A percentile compares a stretch with the other conserved stretches of the same genome.
Conservation (phyloP, 53 echinoderm and acorn worm genomes). For the Echinarachnius parma region DNA sequence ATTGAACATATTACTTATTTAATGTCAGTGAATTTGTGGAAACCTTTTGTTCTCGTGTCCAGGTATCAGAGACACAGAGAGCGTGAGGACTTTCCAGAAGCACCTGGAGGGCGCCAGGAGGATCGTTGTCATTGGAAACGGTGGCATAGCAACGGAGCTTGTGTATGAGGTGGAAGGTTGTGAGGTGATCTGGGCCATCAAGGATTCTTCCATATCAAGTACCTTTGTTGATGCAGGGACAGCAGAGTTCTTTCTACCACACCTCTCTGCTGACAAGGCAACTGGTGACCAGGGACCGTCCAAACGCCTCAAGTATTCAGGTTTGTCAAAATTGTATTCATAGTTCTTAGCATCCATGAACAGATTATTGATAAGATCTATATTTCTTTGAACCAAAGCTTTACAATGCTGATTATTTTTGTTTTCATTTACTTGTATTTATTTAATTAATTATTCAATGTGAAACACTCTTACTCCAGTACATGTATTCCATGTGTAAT, state of each 20-base stretch:
- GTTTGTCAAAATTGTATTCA: slow-evolving; percentile 12
- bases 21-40: neutral
- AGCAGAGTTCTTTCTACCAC: slow-evolving; percentile 83
- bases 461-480: too few species aligned
- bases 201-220: slow-evolving; percentile 76
- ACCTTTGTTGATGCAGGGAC: slow-evolving; percentile 88
- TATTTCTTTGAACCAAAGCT: too few species aligned
- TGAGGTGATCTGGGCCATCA: slow-evolving; percentile 84
- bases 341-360: too few species aligned
- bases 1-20: neutral
- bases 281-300: slow-evolving; percentile 42
- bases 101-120: slow-evolving; percentile 73
- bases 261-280: slow-evolving; percentile 62
- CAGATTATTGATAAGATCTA: too few species aligned
- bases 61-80: slow-evolving; percentile 90
- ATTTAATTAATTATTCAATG: too few species aligned
- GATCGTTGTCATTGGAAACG: slow-evolving; percentile 81
- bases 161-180: slow-evolving; percentile 90
- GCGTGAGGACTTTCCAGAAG: slow-evolving; percentile 74
- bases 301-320: slow-evolving; percentile 86
- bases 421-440: too few species aligned
- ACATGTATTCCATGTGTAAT: too few species aligned
- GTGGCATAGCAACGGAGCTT: slow-evolving; percentile 94
- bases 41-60: neutral
- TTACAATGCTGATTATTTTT: too few species aligned